Conservation (phyloP, 2,797 vertebrate genomes). For the Myripristis murdjan region DNA sequence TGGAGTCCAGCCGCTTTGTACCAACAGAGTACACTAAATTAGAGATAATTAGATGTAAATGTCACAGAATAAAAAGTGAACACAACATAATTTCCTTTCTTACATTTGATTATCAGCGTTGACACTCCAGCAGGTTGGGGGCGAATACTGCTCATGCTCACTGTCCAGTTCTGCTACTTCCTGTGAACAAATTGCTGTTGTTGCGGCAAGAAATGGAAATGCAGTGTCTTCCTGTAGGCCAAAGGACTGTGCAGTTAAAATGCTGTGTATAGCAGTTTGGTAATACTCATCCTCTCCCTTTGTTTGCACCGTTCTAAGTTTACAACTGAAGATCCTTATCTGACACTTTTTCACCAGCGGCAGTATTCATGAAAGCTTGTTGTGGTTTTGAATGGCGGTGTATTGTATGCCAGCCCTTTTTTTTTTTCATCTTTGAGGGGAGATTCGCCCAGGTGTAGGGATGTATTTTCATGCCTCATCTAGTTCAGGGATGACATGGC, state of each 20-base stretch:
- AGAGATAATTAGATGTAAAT: too few relatives aligned
- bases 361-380: background rate
- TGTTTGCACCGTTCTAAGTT: background rate
- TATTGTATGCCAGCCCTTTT: background rate
- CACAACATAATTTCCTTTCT: too few relatives aligned
- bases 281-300: background rate
- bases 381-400: background rate
- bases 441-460: background rate
- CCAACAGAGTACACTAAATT: too few relatives aligned
- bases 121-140: too few relatives aligned
- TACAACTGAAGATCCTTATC: slow-evolving; percentile 1
- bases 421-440: background rate
- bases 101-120: too few relatives aligned
- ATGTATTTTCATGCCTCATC: background rate
- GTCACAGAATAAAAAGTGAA: too few relatives aligned
- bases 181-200: too few relatives aligned
- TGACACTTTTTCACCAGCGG: background rate
- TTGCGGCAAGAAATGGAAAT: too few relatives aligned
- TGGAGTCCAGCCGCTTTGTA: too few relatives aligned
- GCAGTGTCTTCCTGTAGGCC: background rate
- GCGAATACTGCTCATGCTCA: too few relatives aligned
- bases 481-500: background rate
- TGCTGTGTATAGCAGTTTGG: background rate
- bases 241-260: background rate
- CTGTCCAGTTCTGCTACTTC: too few relatives aligned